phyloP scores from a whole-genome alignment of 1,140 invertebrate species.

The Protaetia brevitarsis region DNA sequence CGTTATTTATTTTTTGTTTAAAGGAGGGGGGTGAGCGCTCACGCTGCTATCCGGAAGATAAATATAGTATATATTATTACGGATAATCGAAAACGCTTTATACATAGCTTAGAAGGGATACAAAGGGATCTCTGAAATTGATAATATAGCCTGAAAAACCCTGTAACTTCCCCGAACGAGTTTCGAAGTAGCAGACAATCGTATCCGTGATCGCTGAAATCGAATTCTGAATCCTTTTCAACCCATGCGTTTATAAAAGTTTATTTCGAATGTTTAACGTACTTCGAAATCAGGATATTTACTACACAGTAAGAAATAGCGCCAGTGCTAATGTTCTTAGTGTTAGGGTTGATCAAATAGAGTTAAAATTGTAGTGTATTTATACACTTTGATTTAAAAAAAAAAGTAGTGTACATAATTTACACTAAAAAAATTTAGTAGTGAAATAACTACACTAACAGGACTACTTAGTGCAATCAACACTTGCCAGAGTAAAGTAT shows the following conservation, averaged over 20 bases:
- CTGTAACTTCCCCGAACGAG: not conserved
- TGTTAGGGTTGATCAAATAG: too few species aligned
- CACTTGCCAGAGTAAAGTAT: too few species aligned
- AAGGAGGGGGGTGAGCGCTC: not conserved
- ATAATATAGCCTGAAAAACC: slow-evolving; percentile 3
- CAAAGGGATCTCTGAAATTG: not conserved
- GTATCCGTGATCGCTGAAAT: not conserved
- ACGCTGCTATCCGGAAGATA: not conserved
- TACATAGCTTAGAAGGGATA: not conserved
- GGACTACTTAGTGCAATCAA: too few species aligned
- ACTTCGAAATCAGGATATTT: not conserved
- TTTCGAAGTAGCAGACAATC: not conserved
- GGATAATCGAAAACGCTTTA: not conserved
- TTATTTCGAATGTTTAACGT: not conserved
- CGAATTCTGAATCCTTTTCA: not conserved
- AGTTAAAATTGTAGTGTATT: too few species aligned
- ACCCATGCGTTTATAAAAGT: not conserved
- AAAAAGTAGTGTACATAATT: too few species aligned
- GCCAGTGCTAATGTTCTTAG: too few species aligned
- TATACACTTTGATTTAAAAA: too few species aligned
- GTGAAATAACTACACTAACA: too few species aligned
- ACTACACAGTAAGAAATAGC: too few species aligned
- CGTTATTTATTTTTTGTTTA: too few species aligned
- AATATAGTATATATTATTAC: not conserved
- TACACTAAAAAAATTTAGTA: too few species aligned